A percentile compares a stretch with the other conserved stretches of the same genome.
Conservation (phyloP, 2,888 invertebrate species). For the Neelides folsomi region DNA sequence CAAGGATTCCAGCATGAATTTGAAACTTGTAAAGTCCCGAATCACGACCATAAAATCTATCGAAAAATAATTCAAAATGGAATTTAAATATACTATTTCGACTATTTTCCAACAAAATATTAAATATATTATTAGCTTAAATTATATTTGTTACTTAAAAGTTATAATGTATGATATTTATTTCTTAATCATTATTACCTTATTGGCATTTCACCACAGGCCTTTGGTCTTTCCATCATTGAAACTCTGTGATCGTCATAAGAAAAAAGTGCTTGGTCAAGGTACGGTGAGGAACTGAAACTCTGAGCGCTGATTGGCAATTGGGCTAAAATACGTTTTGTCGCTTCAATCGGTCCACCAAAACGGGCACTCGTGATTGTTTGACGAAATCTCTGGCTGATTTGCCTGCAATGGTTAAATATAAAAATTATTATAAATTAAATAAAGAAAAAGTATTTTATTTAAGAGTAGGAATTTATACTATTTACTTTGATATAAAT, state of each 20-base stretch:
- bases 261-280: constrained; percentile 78
- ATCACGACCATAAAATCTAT: constrained; percentile 73
- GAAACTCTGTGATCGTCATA: constrained; percentile 95
- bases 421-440: constrained; percentile 11
- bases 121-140: too few relatives aligned
- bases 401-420: constrained; percentile 38
- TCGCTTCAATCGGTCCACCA: constrained; percentile 80
- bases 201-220: constrained; percentile 82
- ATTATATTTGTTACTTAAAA: too few relatives aligned
- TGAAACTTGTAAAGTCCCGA: constrained; percentile 62
- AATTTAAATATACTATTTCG: too few relatives aligned
- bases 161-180: too few relatives aligned
- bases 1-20: constrained; percentile 52
- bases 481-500: neutral
- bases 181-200: too few relatives aligned
- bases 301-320: constrained; percentile 90
- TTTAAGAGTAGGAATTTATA: neutral
- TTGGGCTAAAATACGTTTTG: constrained; percentile 73
- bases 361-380: constrained; percentile 78
- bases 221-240: constrained; percentile 86
- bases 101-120: constrained; percentile 23
- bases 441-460: neutral
- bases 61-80: constrained; percentile 26
- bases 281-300: constrained; percentile 80
- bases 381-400: constrained; percentile 65